Base-by-base conservation (phyloP, 23 tunicate species). In the Clavelina lepadiformis region DNA sequence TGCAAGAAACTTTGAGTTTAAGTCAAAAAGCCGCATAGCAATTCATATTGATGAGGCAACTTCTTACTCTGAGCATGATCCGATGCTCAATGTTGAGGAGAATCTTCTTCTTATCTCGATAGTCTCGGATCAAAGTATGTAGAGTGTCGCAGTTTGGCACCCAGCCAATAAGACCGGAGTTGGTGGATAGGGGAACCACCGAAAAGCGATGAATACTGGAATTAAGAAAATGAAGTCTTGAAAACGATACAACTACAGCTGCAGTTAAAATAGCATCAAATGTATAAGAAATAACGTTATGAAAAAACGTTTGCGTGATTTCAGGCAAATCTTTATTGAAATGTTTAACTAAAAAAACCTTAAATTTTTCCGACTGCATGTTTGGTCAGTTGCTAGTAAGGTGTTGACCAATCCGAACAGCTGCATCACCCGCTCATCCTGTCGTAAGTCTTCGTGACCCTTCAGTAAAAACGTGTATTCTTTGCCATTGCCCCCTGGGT, bases 341-440 rank as follows among this genome's bases (percentile, higher is more conserved):
- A 54, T 13, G 23, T 21, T 18, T 54, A 65, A 5, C 38, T 5
- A 15, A 51, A 23, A 60, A 2, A 6, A 88, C 96, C 88, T 80
- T 22, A 89, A 71, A 37, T 89, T 89, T 53, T 89, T 81, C 37
- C 89, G 56, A 44, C 85, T 89, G 61, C 82, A 89, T 23, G 84
- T 69, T 55, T 67, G 79, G 41, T 89, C 97, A 33, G 79, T 75
- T 19, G 89, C 56, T 1, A 94, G 75, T 57, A 94, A 58, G 3
- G 88, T 72, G 41, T 94, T 94, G 60, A 94, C 88, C 72, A 94
- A 74, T 18, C 94, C 95, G 55, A 94, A 94, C 71, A 94, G 44
- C 85, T 94, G 99, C 99, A 94, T 86, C 46, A 94, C 99, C 6
- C 99, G 71, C 60, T 94, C 99, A 58, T 94, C 99, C 44, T 86